Evolutionary conservation across 2,797 vertebrate genomes (phyloP), one percentile per base, ranked within the genome.

Genomic region (Rhynchonycteris naso): DNA sequence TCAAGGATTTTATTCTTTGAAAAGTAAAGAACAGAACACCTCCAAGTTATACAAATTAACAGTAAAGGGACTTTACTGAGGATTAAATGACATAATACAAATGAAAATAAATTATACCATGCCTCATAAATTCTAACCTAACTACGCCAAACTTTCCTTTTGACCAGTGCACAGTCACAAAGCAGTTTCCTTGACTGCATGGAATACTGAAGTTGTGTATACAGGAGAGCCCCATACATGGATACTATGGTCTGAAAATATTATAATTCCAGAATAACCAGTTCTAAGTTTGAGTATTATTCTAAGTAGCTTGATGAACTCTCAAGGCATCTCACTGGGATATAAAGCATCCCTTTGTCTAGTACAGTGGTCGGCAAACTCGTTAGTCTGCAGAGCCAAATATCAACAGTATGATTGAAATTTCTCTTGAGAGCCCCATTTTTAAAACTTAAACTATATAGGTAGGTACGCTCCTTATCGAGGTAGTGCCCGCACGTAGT

Each of bases 1-100:
- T 90, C 59, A 82, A 13, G 15, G 10, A 82, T 19, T 92, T 85
- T 65, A 91, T 47, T 90, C 58, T 90, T 84, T 80, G 14, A 91
- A 65, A 93, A 47, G 28, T 75, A 92, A 66, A 94, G 66, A 91
- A 81, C 3, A 87, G 21, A 69, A 12, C 33, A 82, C 50, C 18
- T 75, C 6, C 43, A 75, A 72, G 30, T 68, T n/a, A 78, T 33
- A 43, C 5, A 58, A 78, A 16, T 96, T 30, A 78, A 28, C 59
- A 95, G 61, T 35, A 83, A 71, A 10, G 4, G 26, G 28, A 85
- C 26, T 13, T 63, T 90, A 21, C 4, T 79, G 75, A 79, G 24
- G 35, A 72, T 38, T 30, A 15, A 15, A 43, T 33, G 38, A 91
- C 24, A 54, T 38, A 81, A 54, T 22, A 82, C 9, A 74, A 2